A percentile compares a stretch with the other conserved stretches of the same genome.
Evolutionary conservation across 2,113 vertebrate genomes (phyloP).

Genomic region (western clawed frog (Xenopus tropicalis)): UCB_Xtro_10.0 CM004450.2:119700501-119701000

Average conservation of each 20-base stretch:
- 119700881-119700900: too few relatives aligned
- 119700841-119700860: too few relatives aligned
- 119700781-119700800: neutral
- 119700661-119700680: conserved; percentile 22
- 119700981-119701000: too few relatives aligned
- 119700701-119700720: conserved; percentile 6
- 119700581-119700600: neutral
- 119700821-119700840: too few relatives aligned
- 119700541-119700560: neutral
- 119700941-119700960: too few relatives aligned
- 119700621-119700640: conserved; percentile 17
- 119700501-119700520: too few relatives aligned
- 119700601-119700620: neutral
- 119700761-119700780: neutral
- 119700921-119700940: too few relatives aligned
- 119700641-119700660: conserved; percentile 10
- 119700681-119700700: conserved; percentile 7
- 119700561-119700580: neutral
- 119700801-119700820: neutral
- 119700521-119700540: too few relatives aligned
- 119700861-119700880: too few relatives aligned
- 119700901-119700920: too few relatives aligned
- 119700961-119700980: too few relatives aligned
- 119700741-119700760: neutral
- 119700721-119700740: neutral